Base-by-base conservation (phyloP, 2,797 vertebrate genomes). In the Centroberyx gerrardi region DNA sequence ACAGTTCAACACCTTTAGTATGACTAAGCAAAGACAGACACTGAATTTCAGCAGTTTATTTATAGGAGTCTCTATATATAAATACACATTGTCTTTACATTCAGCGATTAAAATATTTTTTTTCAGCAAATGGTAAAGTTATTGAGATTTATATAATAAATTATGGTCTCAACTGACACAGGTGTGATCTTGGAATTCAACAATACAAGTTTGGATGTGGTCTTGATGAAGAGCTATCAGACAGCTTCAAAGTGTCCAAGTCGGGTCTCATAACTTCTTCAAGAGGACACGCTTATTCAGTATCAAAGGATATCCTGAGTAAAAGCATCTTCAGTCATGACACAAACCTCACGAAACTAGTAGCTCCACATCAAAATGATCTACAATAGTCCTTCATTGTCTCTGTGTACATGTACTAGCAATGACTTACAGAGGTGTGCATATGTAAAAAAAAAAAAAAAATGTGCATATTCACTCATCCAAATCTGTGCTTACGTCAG, bases 61-160 rank as follows among this genome's bases (percentile, higher is more conserved):
- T 86, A 90, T 90, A 91, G 76, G 83, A 85, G 72, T 85, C 74
- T 94, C 80, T 92, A 80, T 79, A 66, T 93, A 94, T 94, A 95
- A 91, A 95, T 93, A 94, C 88, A 84, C 78, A 92, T 93, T 89
- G 84, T 90, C 87, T 92, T 92, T 93, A 95, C 93, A 94, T 94
- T 94, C 93, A 93, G 84, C 79, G 60, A 93, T 90, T 86, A 78
- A 87, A 83, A 73, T 82, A 51, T 86, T 44, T 62, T 77, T 81
- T 82, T 87, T 92, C 88, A 91, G 88, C 89, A 93, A 92, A 91
- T 85, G 76, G 82, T 91, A 83, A 90, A 90, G 88, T 87, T 93
- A 90, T 92, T 89, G 74, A 92, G 88, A 90, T 92, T 92, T 87
- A 92, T 88, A 92, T 87, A 92, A 95, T 95, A 95, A 95, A 94